Evolutionary conservation across 2,113 vertebrate species (phyloP).

Genomic region (Ifrita kowaldi): DNA sequence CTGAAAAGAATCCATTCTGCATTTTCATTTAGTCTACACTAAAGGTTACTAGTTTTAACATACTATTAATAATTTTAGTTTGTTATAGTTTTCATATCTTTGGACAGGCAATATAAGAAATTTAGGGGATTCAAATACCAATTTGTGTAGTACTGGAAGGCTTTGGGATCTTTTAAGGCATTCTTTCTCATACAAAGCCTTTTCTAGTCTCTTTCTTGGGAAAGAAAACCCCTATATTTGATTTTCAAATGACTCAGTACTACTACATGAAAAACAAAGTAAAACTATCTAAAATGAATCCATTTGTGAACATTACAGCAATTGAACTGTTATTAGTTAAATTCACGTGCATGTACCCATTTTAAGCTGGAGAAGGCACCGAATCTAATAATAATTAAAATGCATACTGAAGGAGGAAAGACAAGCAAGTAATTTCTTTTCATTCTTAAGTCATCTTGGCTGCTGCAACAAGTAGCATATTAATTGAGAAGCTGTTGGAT

Average conservation of each 20-base stretch:
- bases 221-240: not conserved
- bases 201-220: not conserved
- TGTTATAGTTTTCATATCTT: not conserved
- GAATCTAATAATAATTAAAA: not conserved
- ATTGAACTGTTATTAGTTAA: not conserved
- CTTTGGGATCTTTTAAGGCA: not conserved
- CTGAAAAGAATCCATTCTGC: not conserved
- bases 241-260: not conserved
- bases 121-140: not conserved
- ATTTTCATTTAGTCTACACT: not conserved
- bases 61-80: not conserved
- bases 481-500: not conserved
- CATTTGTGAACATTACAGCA: not conserved
- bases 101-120: not conserved
- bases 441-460: not conserved
- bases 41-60: not conserved
- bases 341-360: fast-evolving
- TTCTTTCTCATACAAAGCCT: not conserved
- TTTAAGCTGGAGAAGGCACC: not conserved
- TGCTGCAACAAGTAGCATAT: not conserved
- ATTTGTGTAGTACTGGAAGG: not conserved
- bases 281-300: not conserved
- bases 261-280: not conserved
- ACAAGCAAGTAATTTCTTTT: not conserved
- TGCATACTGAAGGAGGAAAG: not conserved